Evolutionary conservation across 2,113 vertebrate species (phyloP).

Genomic region (Platysteira castanea): DNA sequence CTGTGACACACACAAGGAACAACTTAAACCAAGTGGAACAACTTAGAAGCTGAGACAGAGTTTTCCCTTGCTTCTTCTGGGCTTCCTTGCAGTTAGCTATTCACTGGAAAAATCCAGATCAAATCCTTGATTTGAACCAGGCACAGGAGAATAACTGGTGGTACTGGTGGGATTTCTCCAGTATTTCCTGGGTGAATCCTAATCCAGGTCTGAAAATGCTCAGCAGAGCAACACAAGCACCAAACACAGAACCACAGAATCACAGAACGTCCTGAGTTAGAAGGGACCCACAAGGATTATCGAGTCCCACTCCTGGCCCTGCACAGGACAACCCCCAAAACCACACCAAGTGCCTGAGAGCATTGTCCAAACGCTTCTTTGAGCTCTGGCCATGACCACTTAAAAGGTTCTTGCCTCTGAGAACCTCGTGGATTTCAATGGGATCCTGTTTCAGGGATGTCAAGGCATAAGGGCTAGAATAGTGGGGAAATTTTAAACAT

Average conservation of each 20-base stretch:
- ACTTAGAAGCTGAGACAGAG: background rate
- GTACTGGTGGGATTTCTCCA: background rate
- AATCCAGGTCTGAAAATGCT: background rate
- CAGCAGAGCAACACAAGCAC: background rate
- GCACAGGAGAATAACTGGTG: background rate
- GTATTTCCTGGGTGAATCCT: background rate
- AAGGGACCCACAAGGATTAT: background rate
- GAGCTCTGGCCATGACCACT: background rate
- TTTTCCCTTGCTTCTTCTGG: background rate
- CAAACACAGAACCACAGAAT: background rate
- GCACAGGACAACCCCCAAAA: background rate
- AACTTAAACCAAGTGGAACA: background rate
- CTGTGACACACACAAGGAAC: too few species aligned
- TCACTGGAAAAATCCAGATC: background rate
- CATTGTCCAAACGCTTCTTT: background rate
- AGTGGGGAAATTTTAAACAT: background rate
- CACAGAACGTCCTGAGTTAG: background rate
- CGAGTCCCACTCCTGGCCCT: background rate
- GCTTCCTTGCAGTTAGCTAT: background rate
- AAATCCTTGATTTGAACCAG: background rate
- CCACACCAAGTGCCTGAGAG: background rate
- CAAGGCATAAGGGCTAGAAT: background rate
- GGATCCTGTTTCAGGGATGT: background rate
- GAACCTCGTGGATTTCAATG: background rate
- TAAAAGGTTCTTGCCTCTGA: background rate